These are phyloP conservation scores for Pongo pygmaeus DNA, from an alignment of 2,113 vertebrate species.

Conservation along the genomic window DNA sequence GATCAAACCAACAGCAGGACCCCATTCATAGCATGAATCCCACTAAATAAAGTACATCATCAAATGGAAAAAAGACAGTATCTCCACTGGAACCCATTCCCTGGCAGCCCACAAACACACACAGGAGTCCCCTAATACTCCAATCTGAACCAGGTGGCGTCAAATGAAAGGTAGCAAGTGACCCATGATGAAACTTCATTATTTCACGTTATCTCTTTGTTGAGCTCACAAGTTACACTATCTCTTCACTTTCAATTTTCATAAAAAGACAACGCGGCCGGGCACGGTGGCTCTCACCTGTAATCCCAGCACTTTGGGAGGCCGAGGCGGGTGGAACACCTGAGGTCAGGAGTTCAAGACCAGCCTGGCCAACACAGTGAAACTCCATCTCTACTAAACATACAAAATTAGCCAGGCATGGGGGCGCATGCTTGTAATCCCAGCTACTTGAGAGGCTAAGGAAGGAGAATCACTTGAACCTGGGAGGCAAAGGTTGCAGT, in stretches of 20 bases:
- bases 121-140: background rate
- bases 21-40: fast-evolving
- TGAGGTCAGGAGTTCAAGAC: too few relatives aligned
- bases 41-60: background rate
- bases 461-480: too few relatives aligned
- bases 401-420: too few relatives aligned
- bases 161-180: background rate
- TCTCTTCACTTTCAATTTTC: background rate
- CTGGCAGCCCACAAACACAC: background rate
- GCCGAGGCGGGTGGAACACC: too few relatives aligned
- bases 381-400: too few relatives aligned
- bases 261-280: background rate
- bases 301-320: too few relatives aligned
- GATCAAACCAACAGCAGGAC: background rate
- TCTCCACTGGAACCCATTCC: background rate
- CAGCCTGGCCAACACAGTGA: too few relatives aligned
- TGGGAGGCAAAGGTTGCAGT: too few relatives aligned
- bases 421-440: too few relatives aligned
- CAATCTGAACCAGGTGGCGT: background rate
- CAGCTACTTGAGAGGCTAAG: too few relatives aligned
- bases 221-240: background rate
- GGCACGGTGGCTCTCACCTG: too few relatives aligned
- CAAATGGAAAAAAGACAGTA: background rate
- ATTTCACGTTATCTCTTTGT: background rate
- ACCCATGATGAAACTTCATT: background rate